Conservation (phyloP, 1,140 invertebrate species). For the Aphelenchoides fujianensis region DNA sequence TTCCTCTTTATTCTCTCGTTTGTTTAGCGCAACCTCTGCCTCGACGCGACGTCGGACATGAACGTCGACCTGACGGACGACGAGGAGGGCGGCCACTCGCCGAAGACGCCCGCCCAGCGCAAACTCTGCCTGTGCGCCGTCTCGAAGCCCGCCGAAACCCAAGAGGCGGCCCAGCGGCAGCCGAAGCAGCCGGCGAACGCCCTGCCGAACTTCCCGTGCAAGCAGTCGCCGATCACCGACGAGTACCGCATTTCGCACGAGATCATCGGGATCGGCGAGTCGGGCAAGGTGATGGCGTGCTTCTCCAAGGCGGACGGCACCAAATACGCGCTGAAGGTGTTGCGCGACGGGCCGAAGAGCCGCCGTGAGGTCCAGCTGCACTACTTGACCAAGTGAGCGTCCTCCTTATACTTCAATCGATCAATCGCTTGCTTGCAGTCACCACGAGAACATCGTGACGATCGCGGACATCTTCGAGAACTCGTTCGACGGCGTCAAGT, state of each 20-base stretch:
- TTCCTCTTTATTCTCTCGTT: not conserved
- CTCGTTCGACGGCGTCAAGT: slow-evolving; percentile 80
- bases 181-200: not conserved
- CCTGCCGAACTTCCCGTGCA: slow-evolving; percentile 31
- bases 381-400: slow-evolving; percentile 71
- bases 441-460: slow-evolving; percentile 85
- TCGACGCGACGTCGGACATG: slow-evolving; percentile 32
- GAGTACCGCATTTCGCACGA: slow-evolving; percentile 90
- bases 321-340: slow-evolving; percentile 84
- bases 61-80: slow-evolving; percentile 27
- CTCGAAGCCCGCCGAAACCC: slow-evolving; percentile 11
- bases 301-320: slow-evolving; percentile 70
- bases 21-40: slow-evolving; percentile 33
- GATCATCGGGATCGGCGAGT: slow-evolving; percentile 93
- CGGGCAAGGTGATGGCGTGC: slow-evolving; percentile 80
- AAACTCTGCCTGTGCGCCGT: slow-evolving; percentile 28
- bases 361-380: slow-evolving; percentile 90
- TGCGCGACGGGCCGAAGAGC: slow-evolving; percentile 85
- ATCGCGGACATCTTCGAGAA: slow-evolving; percentile 96
- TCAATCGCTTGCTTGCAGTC: slow-evolving; percentile 67
- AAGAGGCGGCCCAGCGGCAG: slow-evolving; percentile 26
- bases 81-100: slow-evolving; percentile 8
- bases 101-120: not conserved
- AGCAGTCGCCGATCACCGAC: slow-evolving; percentile 70
- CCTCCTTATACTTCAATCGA: slow-evolving; percentile 13